A percentile compares a stretch with the other conserved stretches of the same genome.
Evolutionary conservation across 2,888 invertebrate species (phyloP).

Genomic region (Synergus gifuensis): DNA sequence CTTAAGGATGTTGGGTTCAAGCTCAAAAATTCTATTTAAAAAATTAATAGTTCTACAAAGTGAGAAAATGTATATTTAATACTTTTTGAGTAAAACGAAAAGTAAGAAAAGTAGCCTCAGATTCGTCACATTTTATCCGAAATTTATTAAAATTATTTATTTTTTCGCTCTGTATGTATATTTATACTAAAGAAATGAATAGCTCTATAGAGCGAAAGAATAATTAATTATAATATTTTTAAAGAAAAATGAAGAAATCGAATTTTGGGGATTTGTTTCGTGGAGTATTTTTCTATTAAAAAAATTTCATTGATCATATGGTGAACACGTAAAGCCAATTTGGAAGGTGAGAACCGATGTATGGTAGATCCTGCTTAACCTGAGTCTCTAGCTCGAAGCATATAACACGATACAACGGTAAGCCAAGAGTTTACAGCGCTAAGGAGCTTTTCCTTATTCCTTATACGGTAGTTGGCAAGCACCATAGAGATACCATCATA

Average conservation of each 20-base stretch:
- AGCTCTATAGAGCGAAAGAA: no score
- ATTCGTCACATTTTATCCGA: no score
- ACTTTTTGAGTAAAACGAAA: no score
- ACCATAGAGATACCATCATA: constrained; percentile 43
- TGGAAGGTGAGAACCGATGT: constrained; percentile 27
- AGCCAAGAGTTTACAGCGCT: constrained; percentile 53
- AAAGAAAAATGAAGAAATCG: not conserved
- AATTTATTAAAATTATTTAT: no score
- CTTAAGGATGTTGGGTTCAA: no score
- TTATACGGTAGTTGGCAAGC: constrained; percentile 46
- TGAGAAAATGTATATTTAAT: no score
- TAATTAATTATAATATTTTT: no score
- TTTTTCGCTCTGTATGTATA: no score
- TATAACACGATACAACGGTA: constrained; percentile 45
- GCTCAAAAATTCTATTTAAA: no score
- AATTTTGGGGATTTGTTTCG: not conserved
- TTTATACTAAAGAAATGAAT: no score
- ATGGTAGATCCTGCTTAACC: constrained; percentile 33
- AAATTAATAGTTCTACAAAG: no score
- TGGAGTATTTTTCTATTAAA: not conserved
- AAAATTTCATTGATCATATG: not conserved
- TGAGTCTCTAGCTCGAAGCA: constrained; percentile 14
- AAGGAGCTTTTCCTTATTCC: constrained; percentile 55
- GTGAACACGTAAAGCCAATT: constrained; percentile 29
- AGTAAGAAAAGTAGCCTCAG: no score